phyloP scores from a whole-genome alignment of 2,113 vertebrate genomes.

The Taxidea taxus region DNA sequence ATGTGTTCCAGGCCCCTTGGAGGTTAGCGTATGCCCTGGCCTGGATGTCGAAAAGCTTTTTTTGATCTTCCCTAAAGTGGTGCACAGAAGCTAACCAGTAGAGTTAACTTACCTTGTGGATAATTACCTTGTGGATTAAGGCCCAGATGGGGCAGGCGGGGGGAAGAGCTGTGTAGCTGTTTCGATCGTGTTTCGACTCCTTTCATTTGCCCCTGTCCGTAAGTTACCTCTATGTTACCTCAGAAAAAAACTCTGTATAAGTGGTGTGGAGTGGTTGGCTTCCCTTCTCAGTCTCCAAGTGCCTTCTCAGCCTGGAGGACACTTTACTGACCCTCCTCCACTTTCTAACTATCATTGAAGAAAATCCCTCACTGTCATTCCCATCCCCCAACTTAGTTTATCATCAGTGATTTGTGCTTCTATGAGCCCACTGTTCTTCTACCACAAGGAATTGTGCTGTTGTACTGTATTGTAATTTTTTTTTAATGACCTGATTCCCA shows the following conservation, averaged over 20 bases:
- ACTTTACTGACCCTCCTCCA: background rate
- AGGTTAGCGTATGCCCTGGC: background rate
- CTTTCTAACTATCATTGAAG: background rate
- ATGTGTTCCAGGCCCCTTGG: background rate
- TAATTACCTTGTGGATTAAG: background rate
- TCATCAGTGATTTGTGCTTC: background rate
- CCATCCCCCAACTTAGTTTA: background rate
- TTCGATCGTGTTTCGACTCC: background rate
- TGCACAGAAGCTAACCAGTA: background rate
- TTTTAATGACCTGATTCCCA: background rate
- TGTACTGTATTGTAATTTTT: background rate
- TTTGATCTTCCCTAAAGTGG: background rate
- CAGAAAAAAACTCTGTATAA: background rate
- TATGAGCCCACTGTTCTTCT: background rate
- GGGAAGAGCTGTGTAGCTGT: background rate
- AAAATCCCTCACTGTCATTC: background rate
- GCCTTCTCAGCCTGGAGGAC: background rate
- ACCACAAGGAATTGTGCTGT: background rate
- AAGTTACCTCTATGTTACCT: background rate
- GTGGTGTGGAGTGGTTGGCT: background rate
- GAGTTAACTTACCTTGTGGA: background rate
- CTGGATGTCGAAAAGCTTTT: background rate
- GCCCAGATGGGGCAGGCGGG: rapidly evolving
- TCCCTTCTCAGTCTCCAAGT: background rate
- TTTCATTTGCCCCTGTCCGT: background rate